Percentiles rank a stretch among this genome's conserved stretches.
Conservation (phyloP, 2,797 vertebrate genomes). For the Morus bassanus region DNA sequence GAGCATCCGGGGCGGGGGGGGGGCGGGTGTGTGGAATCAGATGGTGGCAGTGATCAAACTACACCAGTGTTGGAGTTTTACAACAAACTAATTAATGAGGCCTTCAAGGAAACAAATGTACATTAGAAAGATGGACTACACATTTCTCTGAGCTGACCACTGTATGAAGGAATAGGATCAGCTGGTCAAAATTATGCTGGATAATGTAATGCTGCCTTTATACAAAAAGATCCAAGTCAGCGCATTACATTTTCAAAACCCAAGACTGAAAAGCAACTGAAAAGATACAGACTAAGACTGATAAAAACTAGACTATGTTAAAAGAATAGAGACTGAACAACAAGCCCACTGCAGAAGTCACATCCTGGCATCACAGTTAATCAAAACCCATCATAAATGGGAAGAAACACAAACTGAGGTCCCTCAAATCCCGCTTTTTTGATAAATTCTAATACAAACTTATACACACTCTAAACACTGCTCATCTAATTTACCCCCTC, state of each 20-base stretch:
- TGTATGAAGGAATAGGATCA: neutral
- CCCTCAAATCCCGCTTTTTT: neutral
- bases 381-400: neutral
- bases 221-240: neutral
- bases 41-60: neutral
- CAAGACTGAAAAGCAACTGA: neutral
- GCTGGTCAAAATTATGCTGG: neutral
- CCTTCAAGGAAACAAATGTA: neutral
- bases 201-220: neutral
- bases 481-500: neutral
- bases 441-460: neutral
- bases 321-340: neutral
- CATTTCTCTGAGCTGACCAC: neutral
- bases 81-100: neutral
- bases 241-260: neutral
- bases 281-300: neutral
- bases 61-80: neutral
- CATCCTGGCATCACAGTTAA: neutral
- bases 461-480: neutral
- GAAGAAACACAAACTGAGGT: neutral
- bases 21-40: neutral
- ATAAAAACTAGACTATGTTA: neutral
- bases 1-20: neutral
- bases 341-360: neutral
- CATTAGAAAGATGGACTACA: neutral